Conservation (phyloP, 2,888 invertebrate genomes). For the Pterostichus madidus region DNA sequence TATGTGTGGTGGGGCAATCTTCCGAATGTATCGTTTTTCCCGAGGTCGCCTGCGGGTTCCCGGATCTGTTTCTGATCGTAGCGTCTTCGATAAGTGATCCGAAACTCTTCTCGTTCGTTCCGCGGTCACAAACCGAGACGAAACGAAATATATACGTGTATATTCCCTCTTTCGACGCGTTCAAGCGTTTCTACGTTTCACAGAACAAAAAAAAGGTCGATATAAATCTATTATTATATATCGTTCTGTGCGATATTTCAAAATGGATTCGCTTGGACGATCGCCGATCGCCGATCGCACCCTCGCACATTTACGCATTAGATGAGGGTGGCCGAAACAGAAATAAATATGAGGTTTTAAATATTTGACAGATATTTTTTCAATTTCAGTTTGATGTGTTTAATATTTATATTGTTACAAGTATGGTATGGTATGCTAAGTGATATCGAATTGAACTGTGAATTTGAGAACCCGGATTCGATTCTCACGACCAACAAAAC, state of each 20-base stretch:
- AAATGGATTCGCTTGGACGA: neutral
- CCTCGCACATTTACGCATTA: neutral
- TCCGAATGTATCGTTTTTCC: no score
- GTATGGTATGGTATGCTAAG: no score
- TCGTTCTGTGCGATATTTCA: slow-evolving; percentile 39
- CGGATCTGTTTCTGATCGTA: slow-evolving; percentile 4
- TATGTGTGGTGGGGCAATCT: no score
- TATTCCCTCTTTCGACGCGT: slow-evolving; percentile 35
- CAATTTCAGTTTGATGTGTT: no score
- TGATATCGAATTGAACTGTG: no score
- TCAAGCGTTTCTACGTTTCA: neutral
- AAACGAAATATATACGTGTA: slow-evolving; percentile 12
- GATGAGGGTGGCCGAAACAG: no score
- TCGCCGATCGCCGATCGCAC: neutral
- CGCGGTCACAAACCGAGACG: slow-evolving; percentile 35
- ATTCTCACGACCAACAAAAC: no score
- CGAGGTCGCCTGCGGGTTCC: no score
- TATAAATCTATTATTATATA: slow-evolving; percentile 56
- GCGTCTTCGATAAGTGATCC: slow-evolving; percentile 22
- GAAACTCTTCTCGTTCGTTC: neutral
- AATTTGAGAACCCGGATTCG: no score
- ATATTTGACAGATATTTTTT: no score
- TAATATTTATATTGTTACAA: no score
- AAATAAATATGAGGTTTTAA: no score
- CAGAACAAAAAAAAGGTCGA: slow-evolving; percentile 45